Evolutionary conservation across 2,797 vertebrate species (phyloP).

Genomic region (Lagodon rhomboides): DNA sequence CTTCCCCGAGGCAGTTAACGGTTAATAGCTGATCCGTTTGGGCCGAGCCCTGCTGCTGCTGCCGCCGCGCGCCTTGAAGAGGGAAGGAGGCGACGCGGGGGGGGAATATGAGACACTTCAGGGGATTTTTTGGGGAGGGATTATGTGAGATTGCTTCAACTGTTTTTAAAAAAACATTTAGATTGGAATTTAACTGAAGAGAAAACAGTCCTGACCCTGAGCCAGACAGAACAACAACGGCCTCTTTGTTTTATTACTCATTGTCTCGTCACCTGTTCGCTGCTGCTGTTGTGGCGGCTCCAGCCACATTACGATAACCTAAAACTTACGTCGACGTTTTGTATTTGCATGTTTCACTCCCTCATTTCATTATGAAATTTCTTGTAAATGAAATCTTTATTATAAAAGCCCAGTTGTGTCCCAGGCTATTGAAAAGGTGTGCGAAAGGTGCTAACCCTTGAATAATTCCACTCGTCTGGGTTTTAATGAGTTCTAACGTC

Average conservation of each 20-base stretch:
- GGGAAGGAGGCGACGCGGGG: constrained; percentile 16
- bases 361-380: constrained; percentile 10
- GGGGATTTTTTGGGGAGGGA: constrained; percentile 34
- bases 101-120: constrained; percentile 47
- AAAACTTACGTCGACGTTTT: not conserved
- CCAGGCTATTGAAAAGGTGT: constrained; percentile 8
- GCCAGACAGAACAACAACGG: not conserved
- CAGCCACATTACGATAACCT: not conserved
- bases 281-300: not conserved
- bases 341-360: constrained; percentile 30
- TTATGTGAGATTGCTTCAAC: constrained; percentile 27
- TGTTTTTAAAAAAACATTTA: too few relatives aligned
- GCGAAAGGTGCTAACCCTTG: not conserved
- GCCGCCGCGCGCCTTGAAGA: not conserved
- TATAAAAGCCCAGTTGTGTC: constrained; percentile 1
- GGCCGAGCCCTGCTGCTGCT: constrained; percentile 1
- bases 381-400: constrained; percentile 1
- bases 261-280: not conserved
- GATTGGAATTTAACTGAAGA: constrained; percentile 33
- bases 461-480: not conserved
- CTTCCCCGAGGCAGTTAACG: constrained; percentile 58
- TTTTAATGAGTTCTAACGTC: constrained; percentile 33
- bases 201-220: not conserved
- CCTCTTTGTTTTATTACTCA: not conserved
- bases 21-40: constrained; percentile 59